Evolutionary conservation across 2,113 vertebrate genomes (phyloP), one percentile per base, ranked within the genome.

Genomic region (Enhydra lutris): DNA sequence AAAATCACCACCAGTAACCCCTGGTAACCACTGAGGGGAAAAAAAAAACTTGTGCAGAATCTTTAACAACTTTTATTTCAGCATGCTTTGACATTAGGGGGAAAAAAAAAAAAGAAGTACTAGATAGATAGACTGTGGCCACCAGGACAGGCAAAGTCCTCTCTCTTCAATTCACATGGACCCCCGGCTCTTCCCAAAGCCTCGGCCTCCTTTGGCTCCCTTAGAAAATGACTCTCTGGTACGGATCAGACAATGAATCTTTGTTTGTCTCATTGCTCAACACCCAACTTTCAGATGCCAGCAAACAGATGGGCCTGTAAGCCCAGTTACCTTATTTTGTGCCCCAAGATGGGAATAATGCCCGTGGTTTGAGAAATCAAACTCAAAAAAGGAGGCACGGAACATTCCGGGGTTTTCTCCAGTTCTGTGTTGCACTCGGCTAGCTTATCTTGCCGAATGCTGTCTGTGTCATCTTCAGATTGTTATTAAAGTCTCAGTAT

Each of bases 401-500:
- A 85, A 52, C 88, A 59, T 73, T 31, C 55, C 36, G 69, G 50
- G 17, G 7, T 76, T 80, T 73, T 52, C 42, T 57, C 18, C 47
- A 61, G 71, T 29, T 55, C 84, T 52, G 94, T 69, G 4, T 17
- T 45, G 61, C 63, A 78, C 79, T 71, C 63, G 39, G 96, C 80
- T 52, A 26, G 39, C 65, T 76, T 76, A 8, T 29, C 24, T 45
- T 36, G 80, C 89, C 15, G 50, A n/a, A 74, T 34, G 45, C 76
- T 26, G 52, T 36, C 79, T 93, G 89, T 21, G 50, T 73, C 91
- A 84, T 86, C 91, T 91, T 93, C 80, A 79, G 24, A 57, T 73
- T 50, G 61, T 95, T 89, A 95, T 52, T 91, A 92, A 91, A 12
- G 85, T 50, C 88, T 84, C 93, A 13, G 85, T 36, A 50, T 86